Conservation (phyloP, 2,113 vertebrate genomes). For the Benitochromis conjunctus region DNA sequence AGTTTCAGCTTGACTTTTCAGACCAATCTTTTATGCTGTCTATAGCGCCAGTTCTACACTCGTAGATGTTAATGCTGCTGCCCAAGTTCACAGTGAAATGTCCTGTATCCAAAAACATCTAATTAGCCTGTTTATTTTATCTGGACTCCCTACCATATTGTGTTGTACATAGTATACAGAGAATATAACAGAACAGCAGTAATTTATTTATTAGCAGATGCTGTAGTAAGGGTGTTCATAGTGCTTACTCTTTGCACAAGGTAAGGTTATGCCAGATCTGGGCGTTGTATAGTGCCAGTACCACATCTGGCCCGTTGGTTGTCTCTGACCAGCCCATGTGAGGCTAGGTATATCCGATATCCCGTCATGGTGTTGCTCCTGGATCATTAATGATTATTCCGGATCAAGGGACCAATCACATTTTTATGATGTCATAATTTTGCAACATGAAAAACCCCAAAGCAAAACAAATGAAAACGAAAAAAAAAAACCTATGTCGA, state of each 20-base stretch:
- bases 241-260: neutral
- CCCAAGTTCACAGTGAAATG: neutral
- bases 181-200: neutral
- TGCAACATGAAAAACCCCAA: accelerated
- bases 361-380: no score
- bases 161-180: neutral
- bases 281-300: no score
- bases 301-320: no score
- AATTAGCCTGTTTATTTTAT: neutral
- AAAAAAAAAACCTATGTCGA: neutral
- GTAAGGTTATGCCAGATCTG: neutral
- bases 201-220: neutral
- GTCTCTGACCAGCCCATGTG: no score
- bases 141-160: neutral
- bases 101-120: neutral
- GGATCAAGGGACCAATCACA: neutral
- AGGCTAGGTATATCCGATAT: no score
- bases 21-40: neutral
- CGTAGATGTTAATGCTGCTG: neutral
- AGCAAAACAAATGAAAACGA: neutral
- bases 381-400: neutral
- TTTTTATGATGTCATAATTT: neutral
- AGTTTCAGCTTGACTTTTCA: neutral
- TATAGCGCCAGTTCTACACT: neutral
- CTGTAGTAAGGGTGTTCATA: no score